phyloP scores from a whole-genome alignment of 2,888 invertebrate species.

The Thumatha senex region DNA sequence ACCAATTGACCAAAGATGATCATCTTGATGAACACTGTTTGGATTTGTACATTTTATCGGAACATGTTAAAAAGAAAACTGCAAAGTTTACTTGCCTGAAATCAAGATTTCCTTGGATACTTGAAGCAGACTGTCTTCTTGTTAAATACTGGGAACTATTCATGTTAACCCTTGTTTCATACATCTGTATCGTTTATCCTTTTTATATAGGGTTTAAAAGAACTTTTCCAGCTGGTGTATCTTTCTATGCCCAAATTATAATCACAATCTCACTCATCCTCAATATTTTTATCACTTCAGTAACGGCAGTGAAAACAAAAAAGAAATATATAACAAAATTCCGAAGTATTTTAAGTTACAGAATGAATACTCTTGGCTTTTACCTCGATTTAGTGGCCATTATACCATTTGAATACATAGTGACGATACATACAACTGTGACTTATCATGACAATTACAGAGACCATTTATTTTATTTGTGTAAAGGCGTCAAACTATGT shows the following conservation, averaged over 20 bases:
- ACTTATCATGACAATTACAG: conserved; percentile 65
- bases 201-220: conserved; percentile 74
- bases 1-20: conserved; percentile 57
- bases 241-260: conserved; percentile 64
- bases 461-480: conserved; percentile 72
- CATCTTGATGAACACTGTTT: conserved; percentile 67
- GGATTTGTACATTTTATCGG: conserved; percentile 73
- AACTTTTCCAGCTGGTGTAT: conserved; percentile 61
- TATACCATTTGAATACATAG: conserved; percentile 77
- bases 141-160: conserved; percentile 76
- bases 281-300: conserved; percentile 68
- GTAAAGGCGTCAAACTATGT: conserved; percentile 80
- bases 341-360: conserved; percentile 62
- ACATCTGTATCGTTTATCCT: conserved; percentile 73
- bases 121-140: conserved; percentile 69
- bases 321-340: conserved; percentile 64
- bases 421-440: conserved; percentile 60
- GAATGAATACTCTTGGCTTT: conserved; percentile 74
- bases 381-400: conserved; percentile 77
- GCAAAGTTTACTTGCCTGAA: conserved; percentile 63
- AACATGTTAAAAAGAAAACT: conserved; percentile 70
- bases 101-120: conserved; percentile 73
- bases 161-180: conserved; percentile 67
- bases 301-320: conserved; percentile 76
- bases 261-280: conserved; percentile 65